Percentiles rank a stretch among this genome's conserved stretches.
These are phyloP conservation scores for Colius striatus DNA, from an alignment of 2,113 vertebrate genomes.

Conservation along the genomic window DNA sequence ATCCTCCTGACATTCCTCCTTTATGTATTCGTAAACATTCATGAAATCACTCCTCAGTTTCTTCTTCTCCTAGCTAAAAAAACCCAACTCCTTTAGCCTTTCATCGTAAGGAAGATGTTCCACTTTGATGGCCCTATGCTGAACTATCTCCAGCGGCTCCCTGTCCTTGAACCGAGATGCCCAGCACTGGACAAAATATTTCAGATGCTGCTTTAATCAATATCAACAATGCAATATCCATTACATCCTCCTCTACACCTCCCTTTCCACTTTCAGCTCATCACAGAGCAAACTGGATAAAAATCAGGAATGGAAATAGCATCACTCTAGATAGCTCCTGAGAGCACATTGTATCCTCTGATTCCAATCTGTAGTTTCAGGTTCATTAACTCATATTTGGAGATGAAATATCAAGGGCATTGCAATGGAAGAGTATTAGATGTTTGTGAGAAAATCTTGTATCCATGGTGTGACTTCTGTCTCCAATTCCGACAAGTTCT, in stretches of 20 bases:
- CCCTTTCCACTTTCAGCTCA: background rate
- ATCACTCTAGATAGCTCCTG: background rate
- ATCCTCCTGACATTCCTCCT: no score
- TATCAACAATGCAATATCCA: fast-evolving
- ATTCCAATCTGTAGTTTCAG: background rate
- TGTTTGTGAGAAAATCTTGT: background rate
- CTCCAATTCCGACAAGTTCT: background rate
- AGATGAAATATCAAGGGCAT: background rate
- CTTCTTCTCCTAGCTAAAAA: no score
- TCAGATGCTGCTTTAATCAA: background rate
- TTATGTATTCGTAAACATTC: no score
- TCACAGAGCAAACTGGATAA: background rate
- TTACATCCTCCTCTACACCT: background rate
- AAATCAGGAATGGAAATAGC: background rate
- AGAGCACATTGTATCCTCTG: no score
- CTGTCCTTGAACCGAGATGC: no score
- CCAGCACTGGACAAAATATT: no score
- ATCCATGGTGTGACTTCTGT: background rate
- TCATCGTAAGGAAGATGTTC: no score
- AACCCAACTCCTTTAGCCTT: no score
- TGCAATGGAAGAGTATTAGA: background rate
- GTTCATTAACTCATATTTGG: background rate
- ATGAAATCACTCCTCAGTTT: no score
- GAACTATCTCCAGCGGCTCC: no score
- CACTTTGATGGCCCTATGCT: no score